These are phyloP conservation scores for Hyposmocoma kahamanoa DNA, from an alignment of 1,140 invertebrate species.

Conservation along the genomic window DNA sequence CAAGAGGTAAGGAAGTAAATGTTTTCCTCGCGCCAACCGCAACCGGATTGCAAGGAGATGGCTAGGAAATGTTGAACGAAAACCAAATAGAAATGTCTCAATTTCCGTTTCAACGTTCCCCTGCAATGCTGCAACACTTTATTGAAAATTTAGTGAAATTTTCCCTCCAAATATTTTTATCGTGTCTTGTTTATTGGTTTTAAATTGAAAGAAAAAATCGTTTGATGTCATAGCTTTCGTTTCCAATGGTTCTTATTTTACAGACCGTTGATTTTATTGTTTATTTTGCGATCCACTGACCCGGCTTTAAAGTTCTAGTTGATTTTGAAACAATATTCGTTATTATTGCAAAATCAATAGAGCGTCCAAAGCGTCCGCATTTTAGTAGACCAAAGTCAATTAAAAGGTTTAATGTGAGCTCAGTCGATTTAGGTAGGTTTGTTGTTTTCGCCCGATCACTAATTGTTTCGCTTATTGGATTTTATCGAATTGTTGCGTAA, in stretches of 20 bases:
- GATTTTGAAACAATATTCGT: too few species aligned
- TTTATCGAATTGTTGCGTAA: too few species aligned
- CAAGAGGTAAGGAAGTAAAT: conserved; percentile 12
- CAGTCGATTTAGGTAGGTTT: too few species aligned
- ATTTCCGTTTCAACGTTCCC: conserved; percentile 45
- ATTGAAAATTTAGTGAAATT: conserved; percentile 32
- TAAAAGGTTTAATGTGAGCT: too few species aligned
- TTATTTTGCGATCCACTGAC: background rate
- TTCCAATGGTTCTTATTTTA: background rate
- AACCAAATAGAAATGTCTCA: conserved; percentile 61
- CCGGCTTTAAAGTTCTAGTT: too few species aligned
- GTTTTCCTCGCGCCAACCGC: conserved; percentile 31
- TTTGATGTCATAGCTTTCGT: background rate
- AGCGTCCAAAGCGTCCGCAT: too few species aligned
- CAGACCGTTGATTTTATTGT: background rate
- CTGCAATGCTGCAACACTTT: conserved; percentile 29
- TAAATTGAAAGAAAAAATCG: conserved; percentile 4
- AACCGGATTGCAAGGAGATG: conserved; percentile 37
- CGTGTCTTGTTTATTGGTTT: conserved; percentile 12
- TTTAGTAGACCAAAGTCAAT: too few species aligned
- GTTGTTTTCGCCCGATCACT: too few species aligned
- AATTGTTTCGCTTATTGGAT: too few species aligned
- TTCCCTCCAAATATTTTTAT: conserved; percentile 30
- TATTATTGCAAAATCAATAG: too few species aligned
- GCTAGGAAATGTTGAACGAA: conserved; percentile 44